phyloP scores from a whole-genome alignment of 1,140 invertebrate species.

The Bombus superbus region DNA sequence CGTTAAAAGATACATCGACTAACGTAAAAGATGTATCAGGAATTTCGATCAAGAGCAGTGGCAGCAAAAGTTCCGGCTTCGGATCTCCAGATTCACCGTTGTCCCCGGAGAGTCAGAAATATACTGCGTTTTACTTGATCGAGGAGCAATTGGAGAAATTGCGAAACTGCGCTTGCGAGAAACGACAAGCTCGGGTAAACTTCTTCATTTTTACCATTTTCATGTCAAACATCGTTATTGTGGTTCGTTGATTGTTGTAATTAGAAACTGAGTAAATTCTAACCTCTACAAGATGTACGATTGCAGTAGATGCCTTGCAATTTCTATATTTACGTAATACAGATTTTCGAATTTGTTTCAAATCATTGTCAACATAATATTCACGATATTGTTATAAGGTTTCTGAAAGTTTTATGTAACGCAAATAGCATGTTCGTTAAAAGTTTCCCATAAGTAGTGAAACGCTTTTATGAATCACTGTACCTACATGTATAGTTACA shows the following conservation, averaged over 20 bases:
- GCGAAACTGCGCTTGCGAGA: constrained; percentile 72
- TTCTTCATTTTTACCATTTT: neutral
- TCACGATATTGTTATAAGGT: no score
- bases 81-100: constrained; percentile 72
- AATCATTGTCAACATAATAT: no score
- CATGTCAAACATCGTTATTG: neutral
- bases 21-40: neutral
- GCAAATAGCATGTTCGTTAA: no score
- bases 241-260: neutral
- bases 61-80: constrained; percentile 74
- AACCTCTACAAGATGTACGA: neutral
- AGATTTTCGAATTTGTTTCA: no score
- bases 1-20: constrained; percentile 62
- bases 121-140: constrained; percentile 73
- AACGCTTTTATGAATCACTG: no score
- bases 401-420: no score
- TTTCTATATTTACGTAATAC: no score
- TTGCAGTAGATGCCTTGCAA: no score
- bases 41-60: constrained; percentile 60
- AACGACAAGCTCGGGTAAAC: constrained; percentile 72
- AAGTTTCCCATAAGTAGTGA: no score
- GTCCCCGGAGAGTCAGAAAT: constrained; percentile 75
- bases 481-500: no score
- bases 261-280: neutral
- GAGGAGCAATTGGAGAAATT: constrained; percentile 73